Conservation (phyloP, 2,113 vertebrate genomes). For the Neolamprologus ventralis region DNA sequence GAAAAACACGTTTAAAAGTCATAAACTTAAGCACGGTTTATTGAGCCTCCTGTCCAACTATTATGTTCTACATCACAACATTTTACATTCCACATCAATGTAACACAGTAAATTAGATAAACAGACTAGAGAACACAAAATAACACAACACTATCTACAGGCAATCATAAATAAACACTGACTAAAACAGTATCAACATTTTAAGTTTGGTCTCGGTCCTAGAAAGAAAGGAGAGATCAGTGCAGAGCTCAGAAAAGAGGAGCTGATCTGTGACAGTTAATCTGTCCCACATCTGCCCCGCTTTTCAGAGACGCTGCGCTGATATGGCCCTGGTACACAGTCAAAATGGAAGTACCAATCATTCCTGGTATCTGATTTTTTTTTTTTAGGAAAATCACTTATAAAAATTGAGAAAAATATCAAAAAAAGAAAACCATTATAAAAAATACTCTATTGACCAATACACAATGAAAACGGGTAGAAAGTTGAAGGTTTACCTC, state of each 20-base stretch:
- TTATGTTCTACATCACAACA: slow-evolving; percentile 54
- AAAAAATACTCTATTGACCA: slow-evolving; percentile 71
- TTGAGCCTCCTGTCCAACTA: slow-evolving; percentile 51
- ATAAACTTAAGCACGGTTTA: slow-evolving; percentile 50
- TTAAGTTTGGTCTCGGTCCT: slow-evolving; percentile 65
- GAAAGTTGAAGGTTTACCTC: slow-evolving; percentile 36
- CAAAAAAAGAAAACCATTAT: slow-evolving; percentile 73
- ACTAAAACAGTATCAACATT: slow-evolving; percentile 60
- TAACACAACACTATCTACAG: slow-evolving; percentile 38
- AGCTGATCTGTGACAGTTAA: background rate
- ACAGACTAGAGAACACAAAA: slow-evolving; percentile 30
- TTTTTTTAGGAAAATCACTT: slow-evolving; percentile 59
- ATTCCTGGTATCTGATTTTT: slow-evolving; percentile 26
- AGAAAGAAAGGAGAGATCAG: slow-evolving; percentile 41
- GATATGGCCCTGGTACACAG: slow-evolving; percentile 33
- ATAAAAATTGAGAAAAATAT: slow-evolving; percentile 72
- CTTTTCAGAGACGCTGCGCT: background rate
- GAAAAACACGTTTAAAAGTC: background rate
- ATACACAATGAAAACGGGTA: slow-evolving; percentile 40
- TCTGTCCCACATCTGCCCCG: background rate
- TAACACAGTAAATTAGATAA: slow-evolving; percentile 53
- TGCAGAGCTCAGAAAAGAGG: slow-evolving; percentile 1
- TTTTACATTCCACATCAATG: slow-evolving; percentile 65
- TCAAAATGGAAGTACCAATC: slow-evolving; percentile 57
- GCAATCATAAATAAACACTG: slow-evolving; percentile 44